Base-by-base conservation (phyloP, 1,140 invertebrate species). In the Frieseomelitta varia region DNA sequence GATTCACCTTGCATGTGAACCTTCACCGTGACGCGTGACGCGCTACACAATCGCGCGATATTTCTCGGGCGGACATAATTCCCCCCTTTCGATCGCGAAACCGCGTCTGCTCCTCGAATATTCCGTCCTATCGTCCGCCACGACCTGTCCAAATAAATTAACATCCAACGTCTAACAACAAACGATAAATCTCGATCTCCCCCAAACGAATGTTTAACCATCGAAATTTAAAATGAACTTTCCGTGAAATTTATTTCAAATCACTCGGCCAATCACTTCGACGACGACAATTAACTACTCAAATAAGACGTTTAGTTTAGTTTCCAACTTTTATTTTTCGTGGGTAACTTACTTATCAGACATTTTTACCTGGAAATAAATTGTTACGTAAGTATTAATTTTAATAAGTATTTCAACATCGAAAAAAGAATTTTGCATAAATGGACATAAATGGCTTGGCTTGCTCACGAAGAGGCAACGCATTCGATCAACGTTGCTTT, bases 1-100 rank as follows among this genome's bases (percentile, higher is more conserved):
- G 79, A 75, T 63, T 88, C 79, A 88, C 87, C 79, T 88, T 85
- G 83, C 86, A 79, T 65, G 75, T 67, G 79, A 88, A 85, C 80
- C 82, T 84, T 67, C 51, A 12, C 56, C 55, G 56, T 55, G 55
- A 30, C 72, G 72, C 72, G 73, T 73, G 47, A 63, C 56, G 10
- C n/a, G 34, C 19, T 19, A 15, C n/a, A 81, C 56, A 56, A 77
- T 77, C n/a, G 19, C 63, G 51, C 74, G 74, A 83, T 83, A 78
- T 69, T 83, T 83, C 55, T 69, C 53, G 6, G n/a, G 2, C 39
- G 39, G 27, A 53, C 30, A 47, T n/a, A 21, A 76, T 34, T 74
- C 24, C 15, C 27, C 56, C 12, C 27, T 10, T 72, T 56, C 24
- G 24, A 79, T 79, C 12, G 53, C 17, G 15, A 53, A n/a, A 39